Conservation (phyloP, 2,113 vertebrate species). For the Propithecus coquereli region DNA sequence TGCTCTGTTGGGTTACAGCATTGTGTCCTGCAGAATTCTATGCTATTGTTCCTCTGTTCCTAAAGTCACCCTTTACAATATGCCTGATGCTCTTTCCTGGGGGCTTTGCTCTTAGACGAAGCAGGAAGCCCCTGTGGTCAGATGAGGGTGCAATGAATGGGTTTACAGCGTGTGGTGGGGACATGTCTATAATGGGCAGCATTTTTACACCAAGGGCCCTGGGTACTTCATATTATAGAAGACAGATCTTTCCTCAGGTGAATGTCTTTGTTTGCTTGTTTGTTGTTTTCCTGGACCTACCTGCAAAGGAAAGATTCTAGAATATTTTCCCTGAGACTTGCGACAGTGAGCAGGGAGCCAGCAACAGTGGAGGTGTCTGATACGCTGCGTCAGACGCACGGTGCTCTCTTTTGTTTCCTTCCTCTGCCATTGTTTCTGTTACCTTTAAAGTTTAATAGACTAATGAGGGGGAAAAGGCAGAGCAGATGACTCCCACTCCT, state of each 20-base stretch:
- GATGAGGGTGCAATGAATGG: not conserved
- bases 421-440: constrained; percentile 67
- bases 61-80: constrained; percentile 67
- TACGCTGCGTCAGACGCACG: constrained; percentile 49
- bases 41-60: constrained; percentile 67
- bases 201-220: constrained; percentile 66
- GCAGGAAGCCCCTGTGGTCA: not conserved
- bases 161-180: constrained; percentile 41
- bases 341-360: constrained; percentile 66
- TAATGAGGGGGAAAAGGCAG: constrained; percentile 64
- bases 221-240: constrained; percentile 64
- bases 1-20: not conserved
- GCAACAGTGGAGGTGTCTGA: constrained; percentile 64
- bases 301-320: constrained; percentile 72
- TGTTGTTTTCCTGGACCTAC: constrained; percentile 74
- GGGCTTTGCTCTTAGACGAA: not conserved
- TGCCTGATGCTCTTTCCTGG: constrained; percentile 50
- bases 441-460: constrained; percentile 73
- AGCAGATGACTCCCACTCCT: constrained; percentile 22
- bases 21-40: constrained; percentile 58
- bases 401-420: constrained; percentile 47
- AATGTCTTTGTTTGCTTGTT: not conserved
- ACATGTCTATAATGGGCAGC: constrained; percentile 58
- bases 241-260: constrained; percentile 47
- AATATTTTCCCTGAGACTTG: constrained; percentile 66